Conservation (phyloP, 2,797 vertebrate genomes). For the Lithobates pipiens region DNA sequence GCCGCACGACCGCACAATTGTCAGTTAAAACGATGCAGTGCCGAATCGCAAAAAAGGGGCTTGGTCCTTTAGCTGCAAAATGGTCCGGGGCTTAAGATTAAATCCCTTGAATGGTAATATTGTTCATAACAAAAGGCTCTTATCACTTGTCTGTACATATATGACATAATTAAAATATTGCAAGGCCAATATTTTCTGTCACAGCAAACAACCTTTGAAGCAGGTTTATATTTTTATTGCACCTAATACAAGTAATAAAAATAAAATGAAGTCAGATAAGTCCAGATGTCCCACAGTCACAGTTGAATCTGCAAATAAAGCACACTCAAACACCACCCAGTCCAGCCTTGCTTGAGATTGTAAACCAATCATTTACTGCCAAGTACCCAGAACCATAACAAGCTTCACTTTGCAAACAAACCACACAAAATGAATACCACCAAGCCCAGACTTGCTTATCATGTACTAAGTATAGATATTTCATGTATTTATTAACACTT, state of each 20-base stretch:
- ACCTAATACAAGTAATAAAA: neutral
- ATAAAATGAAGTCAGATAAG: neutral
- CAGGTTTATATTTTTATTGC: neutral
- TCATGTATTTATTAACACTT: no score
- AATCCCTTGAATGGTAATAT: no score
- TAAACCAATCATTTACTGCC: neutral
- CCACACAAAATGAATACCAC: no score
- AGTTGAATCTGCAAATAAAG: neutral
- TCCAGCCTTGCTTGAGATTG: neutral
- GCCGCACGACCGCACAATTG: no score
- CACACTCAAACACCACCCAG: neutral
- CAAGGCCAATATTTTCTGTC: neutral
- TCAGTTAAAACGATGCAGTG: no score
- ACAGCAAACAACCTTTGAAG: neutral
- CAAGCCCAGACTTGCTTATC: no score
- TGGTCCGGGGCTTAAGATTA: no score
- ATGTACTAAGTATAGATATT: no score
- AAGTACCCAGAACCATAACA: neutral
- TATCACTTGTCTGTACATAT: neutral
- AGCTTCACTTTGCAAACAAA: no score
- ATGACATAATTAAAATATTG: neutral
- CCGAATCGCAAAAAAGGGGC: no score
- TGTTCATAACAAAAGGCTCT: neutral
- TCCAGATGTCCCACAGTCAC: neutral
- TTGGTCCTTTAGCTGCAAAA: no score